These are phyloP conservation scores for Drosophila kikkawai DNA, from an alignment of 1,140 invertebrate species.

Conservation along the genomic window DNA sequence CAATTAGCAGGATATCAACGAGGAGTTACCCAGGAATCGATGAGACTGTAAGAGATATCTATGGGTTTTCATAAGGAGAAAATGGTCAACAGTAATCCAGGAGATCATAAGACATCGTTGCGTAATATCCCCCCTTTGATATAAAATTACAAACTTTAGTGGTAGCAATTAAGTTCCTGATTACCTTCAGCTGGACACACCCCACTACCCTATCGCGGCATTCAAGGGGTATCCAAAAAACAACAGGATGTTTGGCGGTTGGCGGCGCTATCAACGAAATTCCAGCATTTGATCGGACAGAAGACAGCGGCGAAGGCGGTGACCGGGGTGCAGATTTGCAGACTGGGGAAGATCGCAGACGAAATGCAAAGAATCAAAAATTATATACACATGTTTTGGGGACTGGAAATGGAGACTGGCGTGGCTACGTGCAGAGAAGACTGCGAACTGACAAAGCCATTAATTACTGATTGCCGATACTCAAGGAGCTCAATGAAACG, in stretches of 20 bases:
- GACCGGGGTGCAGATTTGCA: conserved; percentile 4
- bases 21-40: conserved; percentile 11
- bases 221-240: conserved; percentile 37
- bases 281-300: conserved; percentile 74
- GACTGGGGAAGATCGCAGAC: conserved; percentile 70
- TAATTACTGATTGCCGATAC: conserved; percentile 81
- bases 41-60: neutral
- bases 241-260: conserved; percentile 75
- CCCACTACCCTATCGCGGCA: neutral
- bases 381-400: conserved; percentile 54
- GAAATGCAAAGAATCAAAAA: conserved; percentile 80
- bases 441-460: conserved; percentile 70
- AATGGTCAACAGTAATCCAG: neutral
- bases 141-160: neutral
- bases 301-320: conserved; percentile 5
- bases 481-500: conserved; percentile 64
- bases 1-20: conserved; percentile 22
- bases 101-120: too few species aligned
- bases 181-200: conserved; percentile 1
- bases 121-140: neutral
- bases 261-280: conserved; percentile 81
- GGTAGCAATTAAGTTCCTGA: too few species aligned
- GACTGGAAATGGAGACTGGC: conserved; percentile 9
- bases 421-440: conserved; percentile 10
- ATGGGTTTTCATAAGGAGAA: neutral